Evolutionary conservation across 2,888 invertebrate species (phyloP).

Genomic region (Deilephila porcellus): DNA sequence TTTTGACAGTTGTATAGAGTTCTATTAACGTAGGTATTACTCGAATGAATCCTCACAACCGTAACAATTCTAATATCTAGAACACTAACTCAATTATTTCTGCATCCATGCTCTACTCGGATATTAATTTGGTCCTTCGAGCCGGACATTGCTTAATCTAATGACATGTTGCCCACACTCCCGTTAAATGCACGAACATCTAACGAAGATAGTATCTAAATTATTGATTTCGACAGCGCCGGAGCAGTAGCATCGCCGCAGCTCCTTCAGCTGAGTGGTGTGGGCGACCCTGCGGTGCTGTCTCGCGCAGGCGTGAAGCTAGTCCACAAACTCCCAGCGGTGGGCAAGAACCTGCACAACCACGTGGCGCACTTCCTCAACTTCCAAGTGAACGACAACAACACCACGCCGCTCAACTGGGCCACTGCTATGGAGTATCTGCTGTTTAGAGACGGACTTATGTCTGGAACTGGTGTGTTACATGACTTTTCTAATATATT

Average conservation of each 20-base stretch:
- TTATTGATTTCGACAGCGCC: constrained; percentile 68
- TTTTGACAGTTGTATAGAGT: too few relatives aligned
- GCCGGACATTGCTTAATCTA: too few relatives aligned
- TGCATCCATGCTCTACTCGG: too few relatives aligned
- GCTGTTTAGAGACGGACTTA: constrained; percentile 93
- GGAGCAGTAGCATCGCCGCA: constrained; percentile 98
- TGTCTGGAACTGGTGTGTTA: constrained; percentile 92
- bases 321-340: constrained; percentile 90
- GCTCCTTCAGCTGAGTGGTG: constrained; percentile 94
- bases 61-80: too few relatives aligned
- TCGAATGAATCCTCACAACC: too few relatives aligned
- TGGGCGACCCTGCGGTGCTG: constrained; percentile 91
- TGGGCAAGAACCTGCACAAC: constrained; percentile 94
- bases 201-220: too few relatives aligned
- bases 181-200: too few relatives aligned
- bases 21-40: too few relatives aligned
- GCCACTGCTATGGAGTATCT: constrained; percentile 96
- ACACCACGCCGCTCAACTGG: constrained; percentile 95
- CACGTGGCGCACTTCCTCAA: constrained; percentile 92
- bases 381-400: constrained; percentile 93
- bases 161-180: too few relatives aligned
- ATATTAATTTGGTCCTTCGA: too few relatives aligned
- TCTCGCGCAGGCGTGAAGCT: constrained; percentile 86
- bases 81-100: too few relatives aligned
- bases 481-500: background rate